phyloP scores from a whole-genome alignment of 2,888 invertebrate species.

The Agonopterix alstromeriana region DNA sequence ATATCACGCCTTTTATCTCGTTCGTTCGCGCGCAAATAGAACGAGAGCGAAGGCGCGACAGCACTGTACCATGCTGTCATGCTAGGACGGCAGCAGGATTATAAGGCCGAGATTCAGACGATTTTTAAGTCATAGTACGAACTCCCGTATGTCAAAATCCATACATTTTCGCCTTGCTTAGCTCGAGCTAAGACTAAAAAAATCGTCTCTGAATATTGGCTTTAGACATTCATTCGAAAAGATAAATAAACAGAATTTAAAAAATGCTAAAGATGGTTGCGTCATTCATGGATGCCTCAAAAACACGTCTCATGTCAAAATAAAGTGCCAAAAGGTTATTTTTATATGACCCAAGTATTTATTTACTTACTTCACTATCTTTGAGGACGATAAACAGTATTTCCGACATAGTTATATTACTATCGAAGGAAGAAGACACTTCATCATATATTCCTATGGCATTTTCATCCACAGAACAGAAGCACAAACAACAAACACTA shows the following conservation, averaged over 20 bases:
- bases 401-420: neutral
- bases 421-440: neutral
- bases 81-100: too few relatives aligned
- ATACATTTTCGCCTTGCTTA: too few relatives aligned
- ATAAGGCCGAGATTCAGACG: too few relatives aligned
- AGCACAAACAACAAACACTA: constrained; percentile 1
- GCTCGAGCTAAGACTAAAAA: too few relatives aligned
- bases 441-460: neutral
- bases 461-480: neutral
- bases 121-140: too few relatives aligned
- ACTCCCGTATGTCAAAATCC: too few relatives aligned
- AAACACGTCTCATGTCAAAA: neutral
- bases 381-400: neutral
- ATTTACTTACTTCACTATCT: neutral
- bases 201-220: too few relatives aligned
- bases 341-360: neutral
- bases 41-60: too few relatives aligned
- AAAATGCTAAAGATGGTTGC: neutral
- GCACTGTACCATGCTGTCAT: too few relatives aligned
- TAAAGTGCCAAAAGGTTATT: neutral
- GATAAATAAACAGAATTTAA: neutral
- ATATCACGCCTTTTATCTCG: too few relatives aligned
- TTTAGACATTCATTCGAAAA: neutral
- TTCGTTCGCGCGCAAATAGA: too few relatives aligned
- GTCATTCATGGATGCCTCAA: neutral